Base-by-base conservation (phyloP, 1,140 invertebrate genomes). In the Coenobita brevimanus region DNA sequence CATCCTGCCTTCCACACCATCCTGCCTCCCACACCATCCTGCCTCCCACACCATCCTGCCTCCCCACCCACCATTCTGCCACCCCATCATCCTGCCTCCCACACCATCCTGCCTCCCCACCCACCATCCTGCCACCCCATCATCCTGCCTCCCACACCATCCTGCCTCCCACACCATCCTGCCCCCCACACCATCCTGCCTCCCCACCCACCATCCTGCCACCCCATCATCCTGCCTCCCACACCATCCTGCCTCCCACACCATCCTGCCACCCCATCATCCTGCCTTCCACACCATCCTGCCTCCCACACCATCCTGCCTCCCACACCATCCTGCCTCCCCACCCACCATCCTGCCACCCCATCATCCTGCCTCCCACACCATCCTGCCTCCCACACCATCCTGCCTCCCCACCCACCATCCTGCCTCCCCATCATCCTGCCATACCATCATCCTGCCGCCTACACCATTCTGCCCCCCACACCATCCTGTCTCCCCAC, bases 101-200 rank as follows among this genome's bases (percentile, higher is more conserved):
- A 6, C 6, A 50, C 46, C 46, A 8, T 50, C 21, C 38, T 36
- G 2, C 27, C n/a, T 6, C 24, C n/a, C 46, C 24, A 4, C 24
- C 46, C 24, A 24, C 83, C 76, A 73, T 71, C 2, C 83, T 78
- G 60, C 73, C 78, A 13, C 83, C 64, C 21, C 83, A 85, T 8
- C n/a, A n/a, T 50, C 46, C 46, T 50, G 46, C 46, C 46, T 8
- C 17, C 46, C 46, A n/a, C 46, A 8, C 17, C 6, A 6, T 8
- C 6, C 46, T 17, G 6, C 17, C 21, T 75, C 15, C 8, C 27
- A 21, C 2, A 15, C n/a, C 46, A 13, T 15, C 24, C 46, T 46
- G 8, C 83, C 21, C 17, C 46, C 46, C 46, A 50, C 17, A 6
- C 46, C 46, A 8, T 50, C 6, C 46, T 8, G 17, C 46, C 46